A percentile compares a stretch with the other conserved stretches of the same genome.
phyloP scores from a whole-genome alignment of 2,113 vertebrate genomes.

The Lutjanus erythropterus region DNA sequence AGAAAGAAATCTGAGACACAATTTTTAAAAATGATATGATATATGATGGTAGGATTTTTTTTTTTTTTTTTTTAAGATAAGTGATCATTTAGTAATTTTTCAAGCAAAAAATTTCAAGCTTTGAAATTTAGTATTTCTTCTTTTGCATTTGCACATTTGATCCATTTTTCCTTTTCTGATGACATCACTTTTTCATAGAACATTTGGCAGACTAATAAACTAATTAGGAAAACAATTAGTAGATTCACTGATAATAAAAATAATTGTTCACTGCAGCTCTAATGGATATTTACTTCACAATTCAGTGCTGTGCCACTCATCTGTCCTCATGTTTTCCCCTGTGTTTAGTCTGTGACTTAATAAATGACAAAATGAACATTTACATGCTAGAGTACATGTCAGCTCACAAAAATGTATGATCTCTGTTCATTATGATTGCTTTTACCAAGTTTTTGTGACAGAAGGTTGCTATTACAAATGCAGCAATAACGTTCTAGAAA shows the following conservation, averaged over 20 bases:
- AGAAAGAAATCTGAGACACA: no score
- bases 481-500: neutral
- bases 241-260: neutral
- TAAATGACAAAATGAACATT: neutral
- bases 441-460: neutral
- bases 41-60: no score
- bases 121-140: neutral
- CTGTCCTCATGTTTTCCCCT: neutral
- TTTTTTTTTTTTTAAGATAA: no score
- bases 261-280: no score
- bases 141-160: no score
- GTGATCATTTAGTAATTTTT: no score
- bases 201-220: no score
- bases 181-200: no score
- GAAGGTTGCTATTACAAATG: neutral
- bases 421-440: neutral
- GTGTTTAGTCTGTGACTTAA: neutral
- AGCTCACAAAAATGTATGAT: neutral
- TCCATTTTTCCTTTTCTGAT: no score
- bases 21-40: no score
- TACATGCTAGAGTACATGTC: neutral
- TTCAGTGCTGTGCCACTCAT: neutral
- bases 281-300: neutral
- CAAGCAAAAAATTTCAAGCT: neutral
- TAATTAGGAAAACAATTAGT: neutral